Base-by-base conservation (phyloP, 2,113 vertebrate species). In the Ageneiosus marmoratus region DNA sequence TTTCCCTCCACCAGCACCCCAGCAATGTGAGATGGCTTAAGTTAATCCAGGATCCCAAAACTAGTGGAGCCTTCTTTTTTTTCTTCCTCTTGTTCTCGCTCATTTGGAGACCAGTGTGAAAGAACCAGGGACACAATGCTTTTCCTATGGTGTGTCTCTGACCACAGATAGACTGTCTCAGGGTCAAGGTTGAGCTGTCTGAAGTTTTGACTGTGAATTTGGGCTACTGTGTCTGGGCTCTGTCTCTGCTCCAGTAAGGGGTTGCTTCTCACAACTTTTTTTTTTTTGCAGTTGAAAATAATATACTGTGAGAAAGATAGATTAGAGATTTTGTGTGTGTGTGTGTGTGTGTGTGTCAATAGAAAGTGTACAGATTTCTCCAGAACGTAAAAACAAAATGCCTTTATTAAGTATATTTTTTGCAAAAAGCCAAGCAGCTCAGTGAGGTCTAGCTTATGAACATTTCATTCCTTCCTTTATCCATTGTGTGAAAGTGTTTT, bases 11-110 rank as follows among this genome's bases (percentile, higher is more conserved):
- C 72, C 90, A 29, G 15, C 56, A 24, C 69, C 0, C 81, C 84
- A 72, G 77, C 58, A 86, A 87, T 62, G 50, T 55, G 88, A 93
- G 86, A 91, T 89, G 89, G 91, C 88, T 95, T 93, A 92, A 91
- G 41, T 92, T 94, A 94, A 95, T 94, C 94, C 92, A 91, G 87
- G 88, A 92, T 88, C 89, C 88, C 87, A 83, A 88, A 84, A 89
- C 84, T 85, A 50, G 62, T 58, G 84, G 84, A 81, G 87, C 73
- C 84, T 83, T 75, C 37, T 60, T 81, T 82, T 83, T 86, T 81
- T 32, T 34, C 62, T 24, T 48, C 24, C 77, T 77, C 77, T 86
- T 86, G 73, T 86, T 90, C 89, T 86, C 41, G 24, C 18, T 78
- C 86, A 83, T 86, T 88, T 85, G 77, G 82, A 90, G 82, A 65